These are phyloP conservation scores for Darevskia mixta DNA, from an alignment of 2,797 vertebrate species.

Conservation along the genomic window DNA sequence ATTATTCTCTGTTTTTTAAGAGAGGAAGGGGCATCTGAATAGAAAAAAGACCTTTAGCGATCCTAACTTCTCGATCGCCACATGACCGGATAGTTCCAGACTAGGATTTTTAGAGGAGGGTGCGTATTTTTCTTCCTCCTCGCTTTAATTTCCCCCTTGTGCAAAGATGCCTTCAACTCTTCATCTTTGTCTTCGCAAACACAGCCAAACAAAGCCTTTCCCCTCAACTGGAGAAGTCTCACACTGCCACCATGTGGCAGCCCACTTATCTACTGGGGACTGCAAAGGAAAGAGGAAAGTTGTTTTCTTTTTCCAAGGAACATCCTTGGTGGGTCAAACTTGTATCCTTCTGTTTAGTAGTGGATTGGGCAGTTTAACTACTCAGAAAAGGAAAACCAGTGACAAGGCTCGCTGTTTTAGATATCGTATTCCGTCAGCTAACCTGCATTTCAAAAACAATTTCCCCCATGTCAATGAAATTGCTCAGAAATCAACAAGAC, in stretches of 20 bases:
- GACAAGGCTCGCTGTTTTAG: neutral
- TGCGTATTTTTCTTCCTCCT: neutral
- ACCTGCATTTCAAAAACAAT: neutral
- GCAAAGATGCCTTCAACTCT: neutral
- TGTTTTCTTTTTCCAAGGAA: neutral
- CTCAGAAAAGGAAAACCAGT: neutral
- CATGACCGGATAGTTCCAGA: neutral
- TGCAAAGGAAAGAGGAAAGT: neutral
- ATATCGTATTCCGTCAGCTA: neutral
- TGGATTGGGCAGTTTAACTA: neutral
- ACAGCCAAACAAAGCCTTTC: neutral
- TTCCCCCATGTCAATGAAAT: too few relatives aligned
- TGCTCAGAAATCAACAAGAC: neutral
- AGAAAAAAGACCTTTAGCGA: neutral
- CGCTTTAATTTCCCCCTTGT: neutral
- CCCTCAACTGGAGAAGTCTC: neutral
- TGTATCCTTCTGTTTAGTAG: neutral
- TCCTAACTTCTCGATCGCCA: too few relatives aligned
- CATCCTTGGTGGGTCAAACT: neutral
- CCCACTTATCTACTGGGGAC: neutral
- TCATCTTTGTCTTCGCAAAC: neutral
- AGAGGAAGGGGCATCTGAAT: neutral
- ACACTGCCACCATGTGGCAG: conserved; percentile 31
- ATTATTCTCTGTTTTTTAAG: neutral
- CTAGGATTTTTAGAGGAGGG: neutral